Base-by-base conservation (phyloP, 2,888 invertebrate genomes). In the Zaprionus lineosus region DNA sequence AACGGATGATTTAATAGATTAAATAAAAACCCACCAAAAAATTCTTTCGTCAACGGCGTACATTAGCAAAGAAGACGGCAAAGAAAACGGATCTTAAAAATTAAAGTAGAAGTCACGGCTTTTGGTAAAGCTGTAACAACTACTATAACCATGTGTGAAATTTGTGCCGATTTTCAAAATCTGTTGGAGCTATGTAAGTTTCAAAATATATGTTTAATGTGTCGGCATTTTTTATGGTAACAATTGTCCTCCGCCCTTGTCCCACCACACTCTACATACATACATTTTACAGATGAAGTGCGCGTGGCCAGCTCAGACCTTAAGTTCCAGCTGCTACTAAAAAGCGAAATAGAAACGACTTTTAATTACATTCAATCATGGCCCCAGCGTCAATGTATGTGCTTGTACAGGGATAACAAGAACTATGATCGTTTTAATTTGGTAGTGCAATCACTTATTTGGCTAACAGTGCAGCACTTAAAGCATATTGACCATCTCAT, bases 341-440 rank as follows among this genome's bases (percentile, higher is more conserved):
- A 94, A 90, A 93, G 93, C 89, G 97, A 97, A 91, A 93, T 97
- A 72, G 95, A 96, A 90, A 94, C 93, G 76, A 94, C 96, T 67
- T 93, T 95, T 86, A 93, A 94, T 84, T 97, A 96, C 91, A 94
- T 96, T 86, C 94, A 96, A 89, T 93, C 96, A 79, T 97, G 97
- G 97, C 95, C 95, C 69, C 95, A 96, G 91, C 94, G 96, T 89
- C 97, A 98, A 91, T 98, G 98, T 89, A 96, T 97, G 94, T 98
- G 98, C 91, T 95, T 97, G 90, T 97, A 96, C 90, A 93, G 97
- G 79, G 97, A 97, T 91, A 93, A 94, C 55, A 97, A 97, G 90
- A 97, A 97, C 90, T 95, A 96, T 91, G 97, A 97, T 88, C 93
- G 96, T 75, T 96, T 97, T 89, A 96, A 96, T 90, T 92, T 95